phyloP scores from a whole-genome alignment of 92 coral and sea anemone species.

The Blastomussa wellsi region DNA sequence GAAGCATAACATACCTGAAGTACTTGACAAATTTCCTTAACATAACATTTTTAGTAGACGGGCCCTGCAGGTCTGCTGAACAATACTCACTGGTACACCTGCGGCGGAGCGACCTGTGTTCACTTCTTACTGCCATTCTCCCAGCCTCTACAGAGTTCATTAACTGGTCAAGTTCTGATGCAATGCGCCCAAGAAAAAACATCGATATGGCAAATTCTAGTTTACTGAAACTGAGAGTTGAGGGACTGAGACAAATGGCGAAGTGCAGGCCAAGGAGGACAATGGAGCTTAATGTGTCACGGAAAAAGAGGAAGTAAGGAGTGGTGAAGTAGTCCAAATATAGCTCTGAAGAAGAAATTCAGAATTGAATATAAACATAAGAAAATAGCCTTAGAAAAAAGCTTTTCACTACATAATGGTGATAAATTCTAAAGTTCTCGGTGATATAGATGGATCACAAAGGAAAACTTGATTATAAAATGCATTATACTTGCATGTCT shows the following conservation, averaged over 20 bases:
- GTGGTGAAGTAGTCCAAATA: constrained; percentile 44
- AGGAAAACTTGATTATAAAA: not conserved
- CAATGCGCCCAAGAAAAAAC: constrained; percentile 49
- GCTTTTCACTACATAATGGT: not conserved
- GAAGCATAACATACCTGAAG: constrained; percentile 9
- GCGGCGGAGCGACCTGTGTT: not conserved
- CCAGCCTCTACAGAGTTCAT: constrained; percentile 16
- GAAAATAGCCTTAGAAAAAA: not conserved
- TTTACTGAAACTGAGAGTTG: constrained; percentile 21
- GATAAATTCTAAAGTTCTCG: not conserved
- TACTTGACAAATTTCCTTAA: constrained; percentile 4
- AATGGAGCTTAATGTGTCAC: constrained; percentile 43
- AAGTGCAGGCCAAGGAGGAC: constrained; percentile 42
- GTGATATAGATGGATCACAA: not conserved
- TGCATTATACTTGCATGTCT: not conserved
- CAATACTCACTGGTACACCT: not conserved
- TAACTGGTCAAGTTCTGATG: constrained; percentile 32
- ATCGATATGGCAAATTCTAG: constrained; percentile 37
- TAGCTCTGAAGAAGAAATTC: constrained; percentile 10
- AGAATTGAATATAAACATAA: not conserved
- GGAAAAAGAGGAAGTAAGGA: constrained; percentile 49
- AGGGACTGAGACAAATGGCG: constrained; percentile 34
- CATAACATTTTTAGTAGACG: not conserved
- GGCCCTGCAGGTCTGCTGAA: not conserved
- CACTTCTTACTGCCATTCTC: not conserved